Evolutionary conservation across 1,140 invertebrate genomes (phyloP), one percentile per base, ranked within the genome.

Genomic region (Amyelois transitella): DNA sequence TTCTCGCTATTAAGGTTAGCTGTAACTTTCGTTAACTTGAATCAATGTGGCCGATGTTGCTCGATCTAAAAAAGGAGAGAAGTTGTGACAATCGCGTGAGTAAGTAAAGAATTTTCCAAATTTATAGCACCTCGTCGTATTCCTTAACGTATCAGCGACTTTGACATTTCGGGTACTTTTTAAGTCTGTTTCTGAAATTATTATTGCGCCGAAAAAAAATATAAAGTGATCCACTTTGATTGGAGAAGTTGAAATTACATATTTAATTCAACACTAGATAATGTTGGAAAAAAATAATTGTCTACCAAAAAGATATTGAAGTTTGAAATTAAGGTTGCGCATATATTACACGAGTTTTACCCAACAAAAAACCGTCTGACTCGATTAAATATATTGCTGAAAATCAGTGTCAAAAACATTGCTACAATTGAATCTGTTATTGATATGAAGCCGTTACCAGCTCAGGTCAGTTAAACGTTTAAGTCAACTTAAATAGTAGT

Each of bases 1-100:
- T 66, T 75, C 66, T 75, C 65, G 70, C 70, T 74, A 66, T 45
- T 75, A 68, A 72, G 64, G 60, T 72, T 71, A 61, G 57, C 50
- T 64, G 61, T 61, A 64, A 52, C 32, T 64, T 60, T 57, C 54
- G 54, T 62, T 62, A 14, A 55, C 18, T 43, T 14, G 18, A 44
- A 10, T 8, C 18, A 48, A 44, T 7, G 45, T 48, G 45, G 45
- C 45, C 19, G 21, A 14, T 0, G 19, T 21, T 20, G 18, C 20
- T 18, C 20, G 12, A n/a, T 6, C 43, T 20, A 8, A 18, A 18
- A 45, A 19, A 1, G 43, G 10, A 18, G 8, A 19, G 45, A 48
- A 48, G 45, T 48, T 48, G 45, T 48, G 45, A 48, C 12, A 47
- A 21, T 21, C 45, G 45, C 45, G 21, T 3, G 19, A 48, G 21